These are phyloP conservation scores for Hemibagrus wyckioides DNA, from an alignment of 2,113 vertebrate species.

Conservation along the genomic window DNA sequence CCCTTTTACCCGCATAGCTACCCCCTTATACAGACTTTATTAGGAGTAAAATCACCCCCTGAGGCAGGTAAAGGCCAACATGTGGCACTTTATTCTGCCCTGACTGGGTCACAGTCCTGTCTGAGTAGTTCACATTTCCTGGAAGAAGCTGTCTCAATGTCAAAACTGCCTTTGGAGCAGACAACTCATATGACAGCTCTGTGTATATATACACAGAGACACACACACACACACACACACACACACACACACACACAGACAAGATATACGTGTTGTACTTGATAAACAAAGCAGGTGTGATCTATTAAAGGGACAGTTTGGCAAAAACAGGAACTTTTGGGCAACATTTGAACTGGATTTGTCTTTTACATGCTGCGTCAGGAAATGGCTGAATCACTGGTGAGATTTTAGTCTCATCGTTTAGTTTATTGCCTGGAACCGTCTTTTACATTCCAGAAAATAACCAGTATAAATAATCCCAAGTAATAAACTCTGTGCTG, in stretches of 20 bases:
- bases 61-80: background rate
- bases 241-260: background rate
- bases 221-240: background rate
- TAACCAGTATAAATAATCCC: background rate
- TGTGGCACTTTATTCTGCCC: background rate
- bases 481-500: background rate
- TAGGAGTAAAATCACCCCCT: slow-evolving; percentile 28
- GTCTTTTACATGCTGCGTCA: background rate
- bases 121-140: background rate
- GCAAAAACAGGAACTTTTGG: background rate
- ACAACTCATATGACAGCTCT: background rate
- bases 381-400: background rate
- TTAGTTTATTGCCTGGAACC: background rate
- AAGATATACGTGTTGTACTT: background rate
- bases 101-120: background rate
- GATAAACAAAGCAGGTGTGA: background rate
- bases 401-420: background rate
- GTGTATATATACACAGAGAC: background rate
- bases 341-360: background rate
- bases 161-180: background rate
- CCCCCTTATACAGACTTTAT: slow-evolving; percentile 12
- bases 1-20: background rate
- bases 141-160: background rate
- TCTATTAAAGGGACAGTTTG: background rate
- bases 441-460: background rate